Evolutionary conservation across 2,113 vertebrate species (phyloP).

Genomic region (Haemorhous mexicanus): DNA sequence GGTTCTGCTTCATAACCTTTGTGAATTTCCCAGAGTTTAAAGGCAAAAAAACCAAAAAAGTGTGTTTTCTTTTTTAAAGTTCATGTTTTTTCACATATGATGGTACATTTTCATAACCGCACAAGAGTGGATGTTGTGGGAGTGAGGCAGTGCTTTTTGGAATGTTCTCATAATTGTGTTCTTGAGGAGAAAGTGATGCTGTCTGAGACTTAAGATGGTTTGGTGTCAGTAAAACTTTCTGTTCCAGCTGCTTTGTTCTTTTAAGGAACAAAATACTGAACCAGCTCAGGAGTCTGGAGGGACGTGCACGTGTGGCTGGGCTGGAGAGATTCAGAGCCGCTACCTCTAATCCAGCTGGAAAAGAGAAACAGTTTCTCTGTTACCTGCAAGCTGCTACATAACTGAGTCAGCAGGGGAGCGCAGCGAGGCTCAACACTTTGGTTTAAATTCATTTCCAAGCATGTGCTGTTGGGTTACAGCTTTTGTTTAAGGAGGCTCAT

Average conservation of each 20-base stretch:
- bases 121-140: background rate
- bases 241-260: background rate
- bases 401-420: background rate
- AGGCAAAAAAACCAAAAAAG: background rate
- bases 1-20: background rate
- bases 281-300: background rate
- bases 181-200: background rate
- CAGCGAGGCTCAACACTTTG: background rate
- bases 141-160: background rate
- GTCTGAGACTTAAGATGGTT: background rate
- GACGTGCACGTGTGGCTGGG: fast-evolving
- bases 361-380: background rate
- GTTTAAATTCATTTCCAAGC: background rate
- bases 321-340: background rate
- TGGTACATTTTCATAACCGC: fast-evolving
- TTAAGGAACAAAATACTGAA: background rate
- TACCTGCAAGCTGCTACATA: constrained; percentile 8
- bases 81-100: background rate
- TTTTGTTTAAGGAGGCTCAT: background rate
- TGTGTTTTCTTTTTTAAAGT: background rate
- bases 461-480: background rate
- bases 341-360: background rate
- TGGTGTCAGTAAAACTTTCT: background rate
- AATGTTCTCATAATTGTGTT: background rate
- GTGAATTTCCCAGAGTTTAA: background rate